Percentiles rank a stretch among this genome's conserved stretches.
Conservation (phyloP, 2,888 invertebrate genomes). For the Melanophora roralis region DNA sequence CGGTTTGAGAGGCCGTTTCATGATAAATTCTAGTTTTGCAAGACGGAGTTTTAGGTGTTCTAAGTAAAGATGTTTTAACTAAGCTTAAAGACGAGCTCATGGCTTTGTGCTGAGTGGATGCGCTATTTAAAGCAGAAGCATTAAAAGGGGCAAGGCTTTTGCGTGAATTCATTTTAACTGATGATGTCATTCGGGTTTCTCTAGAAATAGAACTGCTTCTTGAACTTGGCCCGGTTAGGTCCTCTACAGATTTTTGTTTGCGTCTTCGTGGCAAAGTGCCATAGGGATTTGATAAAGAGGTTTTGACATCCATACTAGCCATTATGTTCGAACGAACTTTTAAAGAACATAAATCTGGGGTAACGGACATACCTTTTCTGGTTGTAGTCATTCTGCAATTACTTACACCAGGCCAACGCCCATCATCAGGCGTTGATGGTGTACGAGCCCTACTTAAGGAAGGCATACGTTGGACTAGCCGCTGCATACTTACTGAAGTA, state of each 20-base stretch:
- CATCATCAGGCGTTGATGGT: conserved; percentile 84
- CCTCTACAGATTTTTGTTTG: conserved; percentile 82
- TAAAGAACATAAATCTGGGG: conserved; percentile 71
- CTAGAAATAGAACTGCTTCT: conserved; percentile 78
- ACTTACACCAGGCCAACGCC: conserved; percentile 80
- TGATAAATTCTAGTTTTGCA: conserved; percentile 86
- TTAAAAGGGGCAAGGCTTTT: conserved; percentile 66
- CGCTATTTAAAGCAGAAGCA: conserved; percentile 34
- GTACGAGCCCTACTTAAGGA: conserved; percentile 81
- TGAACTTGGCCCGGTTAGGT: conserved; percentile 76
- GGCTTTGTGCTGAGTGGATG: conserved; percentile 65
- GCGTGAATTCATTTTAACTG: conserved; percentile 71
- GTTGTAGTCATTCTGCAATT: conserved; percentile 59
- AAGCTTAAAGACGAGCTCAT: conserved; percentile 46
- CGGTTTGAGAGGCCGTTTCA: conserved; percentile 87
- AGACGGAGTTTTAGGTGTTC: conserved; percentile 71
- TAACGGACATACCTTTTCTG: conserved; percentile 73
- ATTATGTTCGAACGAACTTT: conserved; percentile 70
- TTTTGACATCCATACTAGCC: conserved; percentile 60
- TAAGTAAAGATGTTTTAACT: conserved; percentile 52
- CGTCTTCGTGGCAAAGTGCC: conserved; percentile 87
- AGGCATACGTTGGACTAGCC: conserved; percentile 75
- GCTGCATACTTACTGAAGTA: conserved; percentile 71
- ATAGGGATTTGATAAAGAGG: conserved; percentile 82
- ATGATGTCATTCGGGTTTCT: conserved; percentile 77